Evolutionary conservation across 2,113 vertebrate species (phyloP).

Genomic region (Ahaetulla prasina): DNA sequence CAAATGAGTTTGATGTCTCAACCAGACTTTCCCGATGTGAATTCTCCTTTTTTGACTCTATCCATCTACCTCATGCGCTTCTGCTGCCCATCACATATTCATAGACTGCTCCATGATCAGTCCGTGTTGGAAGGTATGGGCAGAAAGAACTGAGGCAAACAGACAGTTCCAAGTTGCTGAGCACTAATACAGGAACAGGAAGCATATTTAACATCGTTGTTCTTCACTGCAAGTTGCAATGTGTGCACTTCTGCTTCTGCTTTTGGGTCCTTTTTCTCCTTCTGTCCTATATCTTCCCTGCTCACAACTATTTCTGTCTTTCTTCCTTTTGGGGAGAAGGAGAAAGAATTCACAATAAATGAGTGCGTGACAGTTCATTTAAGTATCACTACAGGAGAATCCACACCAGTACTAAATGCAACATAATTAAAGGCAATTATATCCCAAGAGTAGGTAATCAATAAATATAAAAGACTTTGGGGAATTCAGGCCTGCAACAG

Average conservation of each 20-base stretch:
- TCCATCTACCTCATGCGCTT: not conserved
- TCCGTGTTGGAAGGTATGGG: not conserved
- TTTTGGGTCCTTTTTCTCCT: slow-evolving; percentile 47
- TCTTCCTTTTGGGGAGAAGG: not conserved
- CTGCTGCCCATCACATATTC: not conserved
- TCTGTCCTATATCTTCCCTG: slow-evolving; percentile 1
- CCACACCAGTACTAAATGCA: not conserved
- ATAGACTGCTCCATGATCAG: not conserved
- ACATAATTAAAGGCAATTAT: not conserved
- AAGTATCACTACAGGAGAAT: not conserved
- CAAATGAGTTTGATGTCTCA: slow-evolving; percentile 32
- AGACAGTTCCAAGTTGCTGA: not conserved
- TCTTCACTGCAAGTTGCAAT: slow-evolving; percentile 53
- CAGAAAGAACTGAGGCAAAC: not conserved
- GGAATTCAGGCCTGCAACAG: not conserved
- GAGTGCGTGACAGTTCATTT: not conserved
- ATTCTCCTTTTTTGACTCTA: slow-evolving; percentile 24
- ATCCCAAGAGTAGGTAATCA: not conserved
- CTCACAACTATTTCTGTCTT: slow-evolving; percentile 15
- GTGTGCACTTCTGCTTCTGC: slow-evolving; percentile 68
- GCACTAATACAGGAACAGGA: slow-evolving; percentile 49
- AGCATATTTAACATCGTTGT: slow-evolving; percentile 44
- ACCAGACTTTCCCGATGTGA: not conserved
- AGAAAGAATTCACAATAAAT: not conserved
- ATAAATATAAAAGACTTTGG: not conserved